These are phyloP conservation scores for Leptobrachium leishanense DNA, from an alignment of 2,113 vertebrate genomes.

Conservation along the genomic window DNA sequence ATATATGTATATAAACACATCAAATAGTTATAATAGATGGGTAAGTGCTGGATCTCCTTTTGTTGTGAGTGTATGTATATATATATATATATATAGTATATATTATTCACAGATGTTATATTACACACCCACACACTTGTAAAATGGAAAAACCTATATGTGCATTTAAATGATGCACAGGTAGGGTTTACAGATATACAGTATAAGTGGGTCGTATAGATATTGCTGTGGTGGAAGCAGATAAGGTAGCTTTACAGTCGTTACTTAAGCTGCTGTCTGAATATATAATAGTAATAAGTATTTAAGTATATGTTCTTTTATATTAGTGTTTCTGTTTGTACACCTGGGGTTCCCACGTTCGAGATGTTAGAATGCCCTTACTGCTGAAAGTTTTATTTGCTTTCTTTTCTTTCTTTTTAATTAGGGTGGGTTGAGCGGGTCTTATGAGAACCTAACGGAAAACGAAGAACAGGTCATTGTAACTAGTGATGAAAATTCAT, in stretches of 20 bases:
- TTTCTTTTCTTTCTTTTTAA: slow-evolving; percentile 3
- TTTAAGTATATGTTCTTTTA: neutral
- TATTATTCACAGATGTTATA: neutral
- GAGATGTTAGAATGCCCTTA: neutral
- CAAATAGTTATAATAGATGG: no score
- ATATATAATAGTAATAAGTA: neutral
- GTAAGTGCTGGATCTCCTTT: no score
- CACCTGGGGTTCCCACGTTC: neutral
- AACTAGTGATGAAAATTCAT: slow-evolving; percentile 66
- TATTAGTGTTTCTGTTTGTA: neutral
- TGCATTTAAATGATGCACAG: neutral
- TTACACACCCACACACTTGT: neutral
- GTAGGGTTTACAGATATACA: no score
- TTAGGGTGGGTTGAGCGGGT: slow-evolving; percentile 55
- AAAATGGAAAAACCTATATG: neutral
- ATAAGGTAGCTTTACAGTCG: no score
- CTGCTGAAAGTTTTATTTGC: slow-evolving; percentile 61
- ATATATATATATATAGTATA: neutral
- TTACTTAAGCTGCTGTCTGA: neutral
- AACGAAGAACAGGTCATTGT: slow-evolving; percentile 65
- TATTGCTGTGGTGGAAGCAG: no score
- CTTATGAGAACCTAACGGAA: slow-evolving; percentile 22
- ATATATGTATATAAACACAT: neutral
- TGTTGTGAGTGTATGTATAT: neutral
- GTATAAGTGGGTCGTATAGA: no score